These are phyloP conservation scores for Drosophila tanythrix DNA, from an alignment of 2,888 invertebrate genomes.

Conservation along the genomic window DNA sequence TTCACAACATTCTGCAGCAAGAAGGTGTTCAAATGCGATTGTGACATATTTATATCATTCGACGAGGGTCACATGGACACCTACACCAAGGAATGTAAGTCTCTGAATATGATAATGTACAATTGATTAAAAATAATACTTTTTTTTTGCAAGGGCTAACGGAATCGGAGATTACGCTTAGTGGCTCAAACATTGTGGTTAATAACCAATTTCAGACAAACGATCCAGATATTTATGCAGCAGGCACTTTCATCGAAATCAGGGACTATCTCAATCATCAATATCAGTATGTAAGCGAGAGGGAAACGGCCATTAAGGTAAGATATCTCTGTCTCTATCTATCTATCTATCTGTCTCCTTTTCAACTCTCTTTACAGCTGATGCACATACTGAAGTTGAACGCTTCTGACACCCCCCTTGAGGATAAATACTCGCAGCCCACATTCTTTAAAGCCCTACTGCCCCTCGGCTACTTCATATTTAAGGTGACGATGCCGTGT, in stretches of 20 bases:
- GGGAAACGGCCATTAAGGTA: constrained; percentile 75
- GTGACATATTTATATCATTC: constrained; percentile 80
- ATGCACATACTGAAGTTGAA: constrained; percentile 50
- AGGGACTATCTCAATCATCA: constrained; percentile 63
- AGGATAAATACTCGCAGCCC: constrained; percentile 60
- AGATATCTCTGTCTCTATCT: not conserved
- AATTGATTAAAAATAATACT: not conserved
- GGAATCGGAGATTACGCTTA: constrained; percentile 33
- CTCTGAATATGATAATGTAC: not conserved
- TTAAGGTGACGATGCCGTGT: constrained; percentile 69
- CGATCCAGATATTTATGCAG: constrained; percentile 69
- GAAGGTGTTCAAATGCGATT: constrained; percentile 45
- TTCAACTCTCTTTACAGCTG: constrained; percentile 43
- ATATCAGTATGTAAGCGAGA: constrained; percentile 53
- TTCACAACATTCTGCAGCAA: constrained; percentile 50
- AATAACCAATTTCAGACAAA: constrained; percentile 66
- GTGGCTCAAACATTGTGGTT: constrained; percentile 45
- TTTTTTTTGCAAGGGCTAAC: constrained; percentile 42
- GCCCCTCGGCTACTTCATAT: constrained; percentile 63
- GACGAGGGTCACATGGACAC: constrained; percentile 48
- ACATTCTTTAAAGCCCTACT: constrained; percentile 62
- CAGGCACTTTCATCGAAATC: constrained; percentile 61
- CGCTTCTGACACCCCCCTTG: not conserved
- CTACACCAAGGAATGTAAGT: constrained; percentile 36
- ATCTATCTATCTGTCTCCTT: not conserved